A percentile compares a stretch with the other conserved stretches of the same genome.
phyloP scores from a whole-genome alignment of 2,888 invertebrate species.

The Morpho achilles region DNA sequence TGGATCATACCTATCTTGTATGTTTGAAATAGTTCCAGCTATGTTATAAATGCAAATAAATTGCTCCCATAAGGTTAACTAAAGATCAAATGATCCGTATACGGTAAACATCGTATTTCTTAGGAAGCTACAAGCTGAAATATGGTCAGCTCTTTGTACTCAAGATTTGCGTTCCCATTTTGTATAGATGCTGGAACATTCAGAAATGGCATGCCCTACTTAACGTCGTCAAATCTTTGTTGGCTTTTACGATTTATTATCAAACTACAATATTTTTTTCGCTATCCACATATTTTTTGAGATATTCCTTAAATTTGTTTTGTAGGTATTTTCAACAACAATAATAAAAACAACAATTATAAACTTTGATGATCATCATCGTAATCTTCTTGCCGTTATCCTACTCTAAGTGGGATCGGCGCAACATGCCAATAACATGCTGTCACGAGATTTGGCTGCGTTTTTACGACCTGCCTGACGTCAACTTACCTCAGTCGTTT shows the following conservation, averaged over 20 bases:
- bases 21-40: constrained; percentile 9
- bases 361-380: no score
- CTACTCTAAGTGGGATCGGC: no score
- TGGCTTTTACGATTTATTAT: constrained; percentile 1
- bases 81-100: constrained; percentile 32
- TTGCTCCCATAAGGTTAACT: constrained; percentile 23
- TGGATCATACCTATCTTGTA: constrained; percentile 1
- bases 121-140: constrained; percentile 35
- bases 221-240: neutral
- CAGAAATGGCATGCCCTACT: constrained; percentile 13
- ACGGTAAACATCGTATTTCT: constrained; percentile 34
- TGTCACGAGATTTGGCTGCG: no score
- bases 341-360: no score
- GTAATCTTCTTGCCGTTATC: no score
- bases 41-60: constrained; percentile 23
- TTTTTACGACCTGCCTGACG: no score
- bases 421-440: no score
- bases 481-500: no score
- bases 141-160: constrained; percentile 34
- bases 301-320: no score
- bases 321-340: no score
- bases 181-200: constrained; percentile 26
- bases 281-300: neutral
- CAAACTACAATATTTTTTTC: neutral
- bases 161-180: constrained; percentile 32